Conservation (phyloP, 2,113 vertebrate species). For the Mustela lutreola region DNA sequence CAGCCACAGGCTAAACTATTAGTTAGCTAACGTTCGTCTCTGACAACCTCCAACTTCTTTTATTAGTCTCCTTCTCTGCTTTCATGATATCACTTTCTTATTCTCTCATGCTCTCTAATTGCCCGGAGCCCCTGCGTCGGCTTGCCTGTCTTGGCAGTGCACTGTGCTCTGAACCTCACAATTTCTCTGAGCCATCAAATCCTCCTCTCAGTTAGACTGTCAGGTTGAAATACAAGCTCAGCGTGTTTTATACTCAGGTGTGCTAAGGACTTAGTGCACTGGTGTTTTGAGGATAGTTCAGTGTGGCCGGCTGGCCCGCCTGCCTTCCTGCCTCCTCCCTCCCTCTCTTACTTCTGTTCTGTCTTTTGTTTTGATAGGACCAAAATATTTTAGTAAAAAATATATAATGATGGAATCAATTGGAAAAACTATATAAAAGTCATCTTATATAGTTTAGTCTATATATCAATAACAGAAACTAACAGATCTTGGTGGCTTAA, state of each 20-base stretch:
- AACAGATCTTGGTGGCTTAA: conserved; percentile 1
- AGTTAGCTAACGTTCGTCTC: not conserved
- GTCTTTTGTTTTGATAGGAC: not conserved
- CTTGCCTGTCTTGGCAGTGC: not conserved
- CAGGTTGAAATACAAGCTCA: not conserved
- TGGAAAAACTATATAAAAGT: not conserved
- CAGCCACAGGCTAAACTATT: conserved; percentile 44
- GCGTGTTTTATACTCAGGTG: not conserved
- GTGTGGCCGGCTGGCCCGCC: not conserved
- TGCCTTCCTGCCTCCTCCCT: not conserved
- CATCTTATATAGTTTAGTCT: not conserved
- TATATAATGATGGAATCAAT: not conserved
- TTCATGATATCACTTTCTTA: not conserved
- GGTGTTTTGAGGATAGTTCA: not conserved
- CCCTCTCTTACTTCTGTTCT: not conserved
- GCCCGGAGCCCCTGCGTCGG: not conserved
- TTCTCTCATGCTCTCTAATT: not conserved
- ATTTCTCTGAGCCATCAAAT: not conserved
- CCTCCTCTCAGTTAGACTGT: not conserved
- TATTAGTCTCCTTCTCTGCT: conserved; percentile 18
- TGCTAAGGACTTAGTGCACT: not conserved
- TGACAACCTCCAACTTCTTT: not conserved
- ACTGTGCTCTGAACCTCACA: not conserved
- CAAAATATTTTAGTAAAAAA: conserved; percentile 9
- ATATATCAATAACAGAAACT: not conserved